Evolutionary conservation across 2,797 vertebrate species (phyloP).

Genomic region (Eidolon dupreanum): DNA sequence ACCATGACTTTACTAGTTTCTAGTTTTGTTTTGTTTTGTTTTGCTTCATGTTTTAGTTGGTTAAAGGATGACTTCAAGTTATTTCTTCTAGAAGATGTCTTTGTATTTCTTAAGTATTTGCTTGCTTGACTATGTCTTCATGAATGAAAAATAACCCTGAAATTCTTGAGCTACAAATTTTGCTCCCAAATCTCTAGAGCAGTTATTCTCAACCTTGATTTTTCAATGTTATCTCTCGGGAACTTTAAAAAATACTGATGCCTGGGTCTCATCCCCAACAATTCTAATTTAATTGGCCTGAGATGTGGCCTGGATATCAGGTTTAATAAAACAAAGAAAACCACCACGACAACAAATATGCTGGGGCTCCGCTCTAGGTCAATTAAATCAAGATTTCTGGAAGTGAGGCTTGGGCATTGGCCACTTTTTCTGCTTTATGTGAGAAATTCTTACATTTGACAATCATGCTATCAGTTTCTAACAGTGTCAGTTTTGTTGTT

Average conservation of each 20-base stretch:
- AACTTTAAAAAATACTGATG: not conserved
- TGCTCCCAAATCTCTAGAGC: not conserved
- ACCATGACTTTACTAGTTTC: not conserved
- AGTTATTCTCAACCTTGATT: not conserved
- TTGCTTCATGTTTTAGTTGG: not conserved
- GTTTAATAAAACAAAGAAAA: not conserved
- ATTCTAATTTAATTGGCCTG: constrained; percentile 23
- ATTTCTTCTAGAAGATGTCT: constrained; percentile 23
- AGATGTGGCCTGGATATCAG: not conserved
- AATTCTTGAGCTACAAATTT: not conserved
- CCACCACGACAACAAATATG: not conserved
- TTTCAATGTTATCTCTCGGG: not conserved
- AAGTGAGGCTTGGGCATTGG: not conserved
- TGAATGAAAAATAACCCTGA: constrained; percentile 14
- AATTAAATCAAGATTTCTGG: not conserved
- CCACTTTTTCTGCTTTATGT: not conserved
- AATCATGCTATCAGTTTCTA: not conserved
- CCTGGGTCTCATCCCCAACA: not conserved
- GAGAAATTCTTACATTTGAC: not conserved
- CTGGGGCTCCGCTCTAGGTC: not conserved
- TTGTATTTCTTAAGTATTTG: not conserved
- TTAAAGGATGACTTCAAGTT: constrained; percentile 38
- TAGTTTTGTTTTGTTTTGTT: not conserved
- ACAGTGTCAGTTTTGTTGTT: not conserved
- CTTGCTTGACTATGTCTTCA: not conserved